A percentile compares a stretch with the other conserved stretches of the same genome.
Evolutionary conservation across 2,797 vertebrate genomes (phyloP).

Genomic region (Catostomus latipinnis): DNA sequence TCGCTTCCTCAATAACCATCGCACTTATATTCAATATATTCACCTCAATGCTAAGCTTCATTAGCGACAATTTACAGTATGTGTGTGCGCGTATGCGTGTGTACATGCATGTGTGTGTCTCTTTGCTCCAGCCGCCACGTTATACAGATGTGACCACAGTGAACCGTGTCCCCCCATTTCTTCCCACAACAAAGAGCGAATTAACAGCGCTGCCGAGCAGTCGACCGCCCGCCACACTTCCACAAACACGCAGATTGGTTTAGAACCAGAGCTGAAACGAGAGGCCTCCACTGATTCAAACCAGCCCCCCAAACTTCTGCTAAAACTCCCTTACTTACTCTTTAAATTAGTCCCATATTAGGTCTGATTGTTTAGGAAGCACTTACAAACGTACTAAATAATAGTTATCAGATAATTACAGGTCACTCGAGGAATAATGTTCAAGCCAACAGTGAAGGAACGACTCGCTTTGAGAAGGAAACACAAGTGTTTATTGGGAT

Average conservation of each 20-base stretch:
- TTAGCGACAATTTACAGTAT: not conserved
- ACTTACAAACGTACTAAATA: conserved; percentile 51
- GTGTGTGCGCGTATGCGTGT: no score
- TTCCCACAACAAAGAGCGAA: conserved; percentile 83
- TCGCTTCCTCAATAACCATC: conserved; percentile 35
- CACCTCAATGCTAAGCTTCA: conserved; percentile 15
- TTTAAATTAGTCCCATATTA: conserved; percentile 57
- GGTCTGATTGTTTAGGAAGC: conserved; percentile 51
- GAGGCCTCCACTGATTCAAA: conserved; percentile 77
- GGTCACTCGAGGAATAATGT: conserved; percentile 47
- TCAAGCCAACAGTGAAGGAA: not conserved
- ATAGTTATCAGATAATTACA: conserved; percentile 51
- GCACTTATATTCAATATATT: conserved; percentile 49
- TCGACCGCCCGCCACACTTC: conserved; percentile 82
- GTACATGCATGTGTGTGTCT: conserved; percentile 33
- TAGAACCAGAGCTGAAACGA: conserved; percentile 74
- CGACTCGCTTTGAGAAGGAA: conserved; percentile 34
- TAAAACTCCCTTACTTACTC: conserved; percentile 67
- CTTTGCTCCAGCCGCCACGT: conserved; percentile 71
- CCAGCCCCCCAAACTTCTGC: conserved; percentile 74
- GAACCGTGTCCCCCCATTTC: conserved; percentile 51
- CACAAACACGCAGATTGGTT: conserved; percentile 86
- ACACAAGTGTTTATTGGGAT: not conserved
- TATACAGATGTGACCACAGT: conserved; percentile 75
- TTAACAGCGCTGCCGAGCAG: conserved; percentile 81